Base-by-base conservation (phyloP, 1,140 invertebrate genomes). In the Sinella curviseta region DNA sequence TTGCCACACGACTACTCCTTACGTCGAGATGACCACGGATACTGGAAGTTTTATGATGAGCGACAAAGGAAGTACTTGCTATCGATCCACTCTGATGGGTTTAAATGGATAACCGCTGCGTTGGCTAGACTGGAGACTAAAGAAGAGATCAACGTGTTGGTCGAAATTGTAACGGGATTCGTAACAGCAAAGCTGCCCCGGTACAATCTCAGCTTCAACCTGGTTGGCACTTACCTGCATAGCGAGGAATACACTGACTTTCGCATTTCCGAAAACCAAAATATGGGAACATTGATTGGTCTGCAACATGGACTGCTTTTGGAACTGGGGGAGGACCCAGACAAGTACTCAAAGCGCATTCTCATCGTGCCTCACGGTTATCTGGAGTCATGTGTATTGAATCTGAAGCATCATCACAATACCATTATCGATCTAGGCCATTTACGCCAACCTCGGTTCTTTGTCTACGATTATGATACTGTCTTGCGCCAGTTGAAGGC, bases 401-500 rank as follows among this genome's bases (percentile, higher is more conserved):
- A 4, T 12, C 4, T 30, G n/a, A n/a, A n/a, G n/a, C 8, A 30
- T 31, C 26, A 70, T 4, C 26, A 31, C 26, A 4, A 4, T 14
- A 33, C n/a, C 24, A 12, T 12, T 31, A 8, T 70, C n/a, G 65
- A 70, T n/a, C 16, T 65, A n/a, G 24, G 8, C 4, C 12, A 16
- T 24, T 70, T 70, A 24, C 26, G 65, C 4, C 39, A 70, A n/a
- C 65, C 65, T 24, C 31, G 26, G 3, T 70, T 30, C 31, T 79
- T 79, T n/a, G 30, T 26, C 16, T 60, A 77, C 8, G 73, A 74
- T 14, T 17, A 54, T 12, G 79, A 76, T 33, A 20, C 60, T 8
- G 55, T 31, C 14, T 54, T 77, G 20, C 31, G 36, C 20, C 57
- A 57, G 33, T 3, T 77, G 4, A 77, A 65, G 1, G 79, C 75